These are phyloP conservation scores for Pheosia tremula DNA, from an alignment of 2,888 invertebrate species.

Conservation along the genomic window DNA sequence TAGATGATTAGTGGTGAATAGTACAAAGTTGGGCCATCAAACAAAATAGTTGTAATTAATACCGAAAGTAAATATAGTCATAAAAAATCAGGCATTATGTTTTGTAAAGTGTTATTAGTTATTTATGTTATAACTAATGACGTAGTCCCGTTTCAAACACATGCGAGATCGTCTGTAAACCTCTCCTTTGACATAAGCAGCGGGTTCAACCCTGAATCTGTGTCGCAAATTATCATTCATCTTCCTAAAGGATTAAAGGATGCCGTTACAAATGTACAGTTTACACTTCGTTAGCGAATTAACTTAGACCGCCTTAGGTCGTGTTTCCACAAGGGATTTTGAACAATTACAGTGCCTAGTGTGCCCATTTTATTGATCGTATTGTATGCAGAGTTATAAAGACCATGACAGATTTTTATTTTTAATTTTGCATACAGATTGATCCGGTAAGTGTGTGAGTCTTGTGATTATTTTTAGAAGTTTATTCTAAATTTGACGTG, in stretches of 20 bases:
- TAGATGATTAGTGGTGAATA: not conserved
- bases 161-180: constrained; percentile 24
- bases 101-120: not conserved
- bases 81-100: no score
- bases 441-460: no score
- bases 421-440: no score
- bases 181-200: constrained; percentile 21
- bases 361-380: not conserved
- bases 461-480: no score
- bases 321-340: constrained; percentile 4
- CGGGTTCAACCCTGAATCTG: constrained; percentile 19
- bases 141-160: not conserved
- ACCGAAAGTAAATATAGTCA: no score
- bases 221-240: constrained; percentile 30
- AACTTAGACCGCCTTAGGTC: constrained; percentile 7
- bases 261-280: constrained; percentile 23
- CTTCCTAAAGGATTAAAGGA: constrained; percentile 26
- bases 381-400: constrained; percentile 2
- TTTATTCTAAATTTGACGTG: no score
- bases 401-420: not conserved
- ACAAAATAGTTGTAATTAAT: no score
- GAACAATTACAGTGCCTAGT: not conserved
- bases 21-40: no score
- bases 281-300: constrained; percentile 23
- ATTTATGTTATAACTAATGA: not conserved